Conservation (phyloP, 2,113 vertebrate genomes). For the Poeciliopsis prolifica region DNA sequence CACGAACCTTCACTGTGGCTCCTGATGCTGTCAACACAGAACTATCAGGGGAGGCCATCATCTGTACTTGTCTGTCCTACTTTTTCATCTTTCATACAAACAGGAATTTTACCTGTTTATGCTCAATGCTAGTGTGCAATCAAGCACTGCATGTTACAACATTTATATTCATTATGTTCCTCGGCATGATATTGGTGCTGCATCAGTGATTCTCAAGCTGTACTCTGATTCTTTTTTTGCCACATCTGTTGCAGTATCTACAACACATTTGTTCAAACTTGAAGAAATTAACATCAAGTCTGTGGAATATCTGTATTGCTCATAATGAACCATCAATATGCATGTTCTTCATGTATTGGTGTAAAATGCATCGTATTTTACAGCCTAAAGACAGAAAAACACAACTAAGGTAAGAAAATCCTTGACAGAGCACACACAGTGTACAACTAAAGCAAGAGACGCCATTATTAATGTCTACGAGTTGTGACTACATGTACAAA, state of each 20-base stretch:
- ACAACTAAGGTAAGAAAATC: neutral
- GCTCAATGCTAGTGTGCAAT: conserved; percentile 1
- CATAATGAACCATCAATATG: neutral
- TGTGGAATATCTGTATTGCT: neutral
- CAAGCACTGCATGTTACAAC: neutral
- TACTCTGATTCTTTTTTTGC: neutral
- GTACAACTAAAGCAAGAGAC: neutral
- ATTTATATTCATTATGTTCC: neutral
- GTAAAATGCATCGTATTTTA: neutral
- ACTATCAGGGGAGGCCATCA: conserved; percentile 54
- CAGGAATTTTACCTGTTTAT: conserved; percentile 7
- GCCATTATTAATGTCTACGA: neutral
- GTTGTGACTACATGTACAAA: neutral
- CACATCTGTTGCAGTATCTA: neutral
- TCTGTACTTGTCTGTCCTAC: neutral
- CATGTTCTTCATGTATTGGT: neutral
- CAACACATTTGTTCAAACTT: neutral
- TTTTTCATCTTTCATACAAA: conserved; percentile 37
- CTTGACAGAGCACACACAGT: neutral
- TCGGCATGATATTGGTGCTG: conserved; percentile 35
- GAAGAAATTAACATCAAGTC: neutral
- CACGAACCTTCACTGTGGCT: conserved; percentile 58
- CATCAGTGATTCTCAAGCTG: conserved; percentile 34
- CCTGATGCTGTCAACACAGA: conserved; percentile 50
- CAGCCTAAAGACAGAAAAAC: neutral